Evolutionary conservation across 2,113 vertebrate genomes (phyloP).

Genomic region (Montifringilla adamsi): DNA sequence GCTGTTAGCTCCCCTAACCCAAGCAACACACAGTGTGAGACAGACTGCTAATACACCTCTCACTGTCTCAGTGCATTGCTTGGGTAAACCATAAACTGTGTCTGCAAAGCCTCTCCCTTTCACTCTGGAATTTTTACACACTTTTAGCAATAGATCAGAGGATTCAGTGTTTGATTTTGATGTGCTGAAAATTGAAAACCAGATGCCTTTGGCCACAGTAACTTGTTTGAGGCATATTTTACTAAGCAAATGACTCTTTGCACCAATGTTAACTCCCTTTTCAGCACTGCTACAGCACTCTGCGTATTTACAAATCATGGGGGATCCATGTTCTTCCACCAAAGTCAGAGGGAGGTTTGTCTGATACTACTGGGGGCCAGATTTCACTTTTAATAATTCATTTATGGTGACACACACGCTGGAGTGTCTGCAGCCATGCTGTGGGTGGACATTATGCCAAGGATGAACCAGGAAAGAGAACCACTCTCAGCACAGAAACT

Average conservation of each 20-base stretch:
- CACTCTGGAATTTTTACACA: neutral
- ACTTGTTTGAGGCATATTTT: neutral
- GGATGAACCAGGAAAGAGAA: neutral
- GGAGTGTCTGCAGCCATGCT: neutral
- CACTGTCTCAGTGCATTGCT: neutral
- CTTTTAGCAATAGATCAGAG: neutral
- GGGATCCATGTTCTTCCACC: neutral
- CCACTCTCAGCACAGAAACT: neutral
- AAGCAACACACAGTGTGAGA: slow-evolving; percentile 39
- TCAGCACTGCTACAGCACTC: neutral
- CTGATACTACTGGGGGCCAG: neutral
- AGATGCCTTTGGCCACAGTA: neutral
- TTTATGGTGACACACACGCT: neutral
- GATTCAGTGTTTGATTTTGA: neutral
- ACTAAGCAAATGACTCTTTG: neutral
- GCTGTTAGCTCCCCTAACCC: slow-evolving; percentile 54
- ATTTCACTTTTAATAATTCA: neutral
- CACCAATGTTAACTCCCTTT: neutral
- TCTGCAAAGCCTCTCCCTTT: neutral
- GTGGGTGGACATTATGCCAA: neutral
- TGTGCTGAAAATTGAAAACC: neutral
- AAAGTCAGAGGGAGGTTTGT: neutral
- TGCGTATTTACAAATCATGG: neutral
- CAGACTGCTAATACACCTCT: slow-evolving; percentile 45
- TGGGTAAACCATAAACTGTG: neutral